Base-by-base conservation (phyloP, 1,140 invertebrate genomes). In the Drosophila parabipectinata region DNA sequence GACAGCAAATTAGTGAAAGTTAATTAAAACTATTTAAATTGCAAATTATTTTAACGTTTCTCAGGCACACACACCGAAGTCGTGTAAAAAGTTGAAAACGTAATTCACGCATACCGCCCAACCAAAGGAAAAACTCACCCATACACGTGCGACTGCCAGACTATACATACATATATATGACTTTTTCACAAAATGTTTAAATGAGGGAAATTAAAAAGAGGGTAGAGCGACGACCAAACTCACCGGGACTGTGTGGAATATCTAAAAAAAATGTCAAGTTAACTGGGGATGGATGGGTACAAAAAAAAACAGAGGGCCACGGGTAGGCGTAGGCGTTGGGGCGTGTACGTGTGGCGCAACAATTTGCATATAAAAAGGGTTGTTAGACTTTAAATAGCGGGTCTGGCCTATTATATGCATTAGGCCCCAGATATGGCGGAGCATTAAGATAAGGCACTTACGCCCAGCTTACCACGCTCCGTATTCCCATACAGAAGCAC, bases 11-110 rank as follows among this genome's bases (percentile, higher is more conserved):
- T 88, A 83, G 84, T 88, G 67, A 88, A 83, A 88, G 79, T 88
- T 88, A 88, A 88, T 88, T 88, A 88, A 88, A 88, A 88, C 84
- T 88, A 88, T 88, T 88, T 83, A 88, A 88, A 88, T 89, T 88
- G 83, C 79, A 88, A 88, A 88, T 88, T 88, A 83, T 88, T 88
- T 79, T 74, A 83, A 83, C 77, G 72, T 88, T 88, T 79, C 72
- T 63, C 66, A 54, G 60, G 75, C 18, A 47, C 39, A 72, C 44
- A 63, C 30, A 50, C 15, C 55, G 45, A 44, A 67, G 68, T 68
- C 63, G 59, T 81, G 72, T 63, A 68, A 83, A 79, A 73, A 61
- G 72, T 72, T 73, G 66, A 48, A 72, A 8, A 53, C 60, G 73
- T 56, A 59, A 59, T 39, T 67, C 62, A 80, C 62, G 67, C 39